Percentiles rank a stretch among this genome's conserved stretches.
Conservation (phyloP, 2,797 vertebrate genomes). For the Vespertilio murinus region DNA sequence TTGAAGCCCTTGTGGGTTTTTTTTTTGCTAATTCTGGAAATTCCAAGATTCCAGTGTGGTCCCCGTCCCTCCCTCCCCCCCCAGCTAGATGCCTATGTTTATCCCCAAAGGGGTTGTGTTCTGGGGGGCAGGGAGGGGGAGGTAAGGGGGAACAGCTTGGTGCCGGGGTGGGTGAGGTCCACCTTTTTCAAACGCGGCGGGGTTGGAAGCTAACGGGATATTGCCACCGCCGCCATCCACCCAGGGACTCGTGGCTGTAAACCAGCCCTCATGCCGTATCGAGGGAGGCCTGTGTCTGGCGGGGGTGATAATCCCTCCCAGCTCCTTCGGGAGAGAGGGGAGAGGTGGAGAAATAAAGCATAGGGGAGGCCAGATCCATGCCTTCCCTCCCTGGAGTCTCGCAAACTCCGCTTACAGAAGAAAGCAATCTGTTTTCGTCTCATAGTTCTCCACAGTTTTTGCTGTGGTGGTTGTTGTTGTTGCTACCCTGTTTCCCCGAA, state of each 20-base stretch:
- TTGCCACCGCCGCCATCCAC: not conserved
- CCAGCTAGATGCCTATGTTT: not conserved
- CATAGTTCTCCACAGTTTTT: too few species aligned
- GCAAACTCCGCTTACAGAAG: too few species aligned
- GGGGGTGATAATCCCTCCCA: not conserved
- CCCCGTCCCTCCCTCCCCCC: not conserved
- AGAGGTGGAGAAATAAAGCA: not conserved
- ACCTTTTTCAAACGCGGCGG: not conserved
- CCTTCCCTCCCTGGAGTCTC: too few species aligned
- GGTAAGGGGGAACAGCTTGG: too few species aligned
- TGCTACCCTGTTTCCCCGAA: too few species aligned
- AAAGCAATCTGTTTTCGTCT: too few species aligned
- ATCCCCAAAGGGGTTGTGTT: not conserved
- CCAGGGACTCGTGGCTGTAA: not conserved
- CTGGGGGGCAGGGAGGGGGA: not conserved
- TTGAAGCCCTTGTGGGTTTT: conserved; percentile 63
- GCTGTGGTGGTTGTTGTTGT: too few species aligned
- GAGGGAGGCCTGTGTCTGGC: not conserved
- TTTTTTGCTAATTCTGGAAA: conserved; percentile 63
- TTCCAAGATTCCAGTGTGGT: conserved; percentile 3
- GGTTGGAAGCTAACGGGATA: not conserved
- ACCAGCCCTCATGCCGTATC: not conserved
- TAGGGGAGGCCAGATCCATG: not conserved
- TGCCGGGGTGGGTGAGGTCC: too few species aligned
- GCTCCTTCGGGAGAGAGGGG: not conserved